Evolutionary conservation across 2,113 vertebrate species (phyloP), one percentile per base, ranked within the genome.

Genomic region (Columba janthina): DNA sequence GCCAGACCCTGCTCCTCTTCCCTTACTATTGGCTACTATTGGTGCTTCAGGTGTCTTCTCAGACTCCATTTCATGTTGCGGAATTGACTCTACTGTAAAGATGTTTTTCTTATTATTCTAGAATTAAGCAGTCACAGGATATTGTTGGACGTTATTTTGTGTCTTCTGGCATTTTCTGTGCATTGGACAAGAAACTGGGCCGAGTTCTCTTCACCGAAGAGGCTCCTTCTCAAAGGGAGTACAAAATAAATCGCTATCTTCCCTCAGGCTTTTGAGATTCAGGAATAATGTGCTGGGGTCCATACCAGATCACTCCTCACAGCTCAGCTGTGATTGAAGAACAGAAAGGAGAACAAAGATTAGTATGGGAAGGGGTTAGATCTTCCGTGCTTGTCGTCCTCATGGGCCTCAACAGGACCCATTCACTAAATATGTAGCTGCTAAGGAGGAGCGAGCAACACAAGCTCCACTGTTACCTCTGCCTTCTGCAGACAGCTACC

Each of bases 221-320:
- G 29, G 18, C 25, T 87, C 1, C n/a, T 89, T 75, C 74, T 85
- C 74, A 85, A 58, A 96, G 54, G n/a, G 21, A 72, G 3, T 4
- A 2, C 28, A 42, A 54, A 28, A 58, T 67, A 75, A 82, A 69
- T 79, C 40, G 15, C 32, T 67, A 0, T 42, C 11, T 90, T 94
- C 29, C 72, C 29, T 20, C 44, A 58, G 48, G 32, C 38, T 54
- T 88, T 88, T 54, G 58, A 71, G 32, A 26, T 46, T 88, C 15
- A 29, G 66, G 53, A 76, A 12, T 28, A 11, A 17, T 24, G 36
- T 48, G 20, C 46, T 44, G 32, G 73, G 34, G 34, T 77, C 58
- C 64, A 67, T 4, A 6, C 46, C 56, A 80, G 58, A 66, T 6
- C 22, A 4, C 11, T 88, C 38, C 25, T 28, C 0, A 0, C 38